Conservation (phyloP, 2,113 vertebrate species). For the Sporophila hypoxantha region DNA sequence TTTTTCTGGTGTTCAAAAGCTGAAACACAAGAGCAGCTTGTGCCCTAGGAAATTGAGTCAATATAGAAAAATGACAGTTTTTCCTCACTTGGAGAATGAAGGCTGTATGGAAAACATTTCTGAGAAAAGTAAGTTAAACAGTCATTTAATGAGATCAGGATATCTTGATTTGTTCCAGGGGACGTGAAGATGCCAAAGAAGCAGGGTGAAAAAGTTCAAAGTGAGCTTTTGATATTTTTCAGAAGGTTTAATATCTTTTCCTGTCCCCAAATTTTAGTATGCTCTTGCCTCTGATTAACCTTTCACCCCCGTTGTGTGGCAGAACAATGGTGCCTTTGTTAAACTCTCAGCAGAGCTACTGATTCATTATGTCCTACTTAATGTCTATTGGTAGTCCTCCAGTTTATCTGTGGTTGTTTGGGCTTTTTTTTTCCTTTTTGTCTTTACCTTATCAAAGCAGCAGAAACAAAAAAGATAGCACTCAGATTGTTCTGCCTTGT, state of each 20-base stretch:
- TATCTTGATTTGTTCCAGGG: constrained; percentile 1
- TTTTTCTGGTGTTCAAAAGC: background rate
- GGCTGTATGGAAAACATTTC: background rate
- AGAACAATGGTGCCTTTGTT: constrained; percentile 1
- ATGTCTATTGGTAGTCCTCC: background rate
- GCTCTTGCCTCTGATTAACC: constrained; percentile 28
- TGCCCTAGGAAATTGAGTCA: background rate
- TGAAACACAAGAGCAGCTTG: background rate
- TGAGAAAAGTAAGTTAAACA: background rate
- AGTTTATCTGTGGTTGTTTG: background rate
- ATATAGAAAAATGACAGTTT: background rate
- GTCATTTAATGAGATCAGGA: background rate
- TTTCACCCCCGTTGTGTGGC: background rate
- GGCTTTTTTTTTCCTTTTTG: background rate
- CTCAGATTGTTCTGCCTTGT: background rate
- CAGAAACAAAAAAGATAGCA: background rate
- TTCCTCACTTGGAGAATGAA: background rate
- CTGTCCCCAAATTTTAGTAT: constrained; percentile 1
- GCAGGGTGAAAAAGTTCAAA: background rate
- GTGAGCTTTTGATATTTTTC: constrained; percentile 7
- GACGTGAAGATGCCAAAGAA: background rate
- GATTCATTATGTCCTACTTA: constrained; percentile 8
- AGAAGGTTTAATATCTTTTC: background rate
- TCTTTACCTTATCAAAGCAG: background rate
- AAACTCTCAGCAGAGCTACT: background rate